Evolutionary conservation across 2,888 invertebrate species (phyloP), one percentile per base, ranked within the genome.

Genomic region (Bembecia ichneumoniformis): DNA sequence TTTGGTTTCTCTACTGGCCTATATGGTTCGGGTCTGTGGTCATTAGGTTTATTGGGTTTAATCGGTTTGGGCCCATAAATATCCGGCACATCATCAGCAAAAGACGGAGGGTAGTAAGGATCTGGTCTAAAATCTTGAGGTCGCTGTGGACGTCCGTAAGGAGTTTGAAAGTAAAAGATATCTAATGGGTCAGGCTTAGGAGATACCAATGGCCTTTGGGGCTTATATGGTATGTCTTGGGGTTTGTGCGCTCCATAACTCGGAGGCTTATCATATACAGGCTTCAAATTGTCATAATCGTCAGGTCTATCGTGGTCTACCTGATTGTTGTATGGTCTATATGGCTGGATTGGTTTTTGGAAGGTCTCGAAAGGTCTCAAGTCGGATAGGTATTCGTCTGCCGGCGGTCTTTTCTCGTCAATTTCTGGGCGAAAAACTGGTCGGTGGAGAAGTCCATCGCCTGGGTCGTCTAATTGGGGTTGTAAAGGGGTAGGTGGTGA

Each of bases 401-500:
- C 52, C 9, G 74, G 52, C 0, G 82, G 82, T 48, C 68, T 64
- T 54, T 75, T 83, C 10, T 75, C 73, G n/a, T 80, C 81, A 2
- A 67, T 68, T 2, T 68, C 75, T 1, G 86, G 86, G 49, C 82
- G 61, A 52, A 77, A 75, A 3, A 83, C 70, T 1, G 86, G 86
- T 50, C 78, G 64, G 35, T 86, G 80, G 17, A 62, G 58, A 2
- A 76, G 73, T 14, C 63, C 65, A 43, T 62, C 60, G 3, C 61
- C 68, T 1, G 71, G 68, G 3, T 80, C 79, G 40, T 78, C 77
- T 9, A 68, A 66, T 47, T 75, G 68, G 0, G 68, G 61, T 49
- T 77, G 71, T 0, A 83, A 66, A 1, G 86, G 86, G 1, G 71
- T 62, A 1, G 86, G 86, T 0, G 86, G 77, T 0, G 76, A 66